phyloP scores from a whole-genome alignment of 2,797 vertebrate genomes.

The Onychomys arenicola region DNA sequence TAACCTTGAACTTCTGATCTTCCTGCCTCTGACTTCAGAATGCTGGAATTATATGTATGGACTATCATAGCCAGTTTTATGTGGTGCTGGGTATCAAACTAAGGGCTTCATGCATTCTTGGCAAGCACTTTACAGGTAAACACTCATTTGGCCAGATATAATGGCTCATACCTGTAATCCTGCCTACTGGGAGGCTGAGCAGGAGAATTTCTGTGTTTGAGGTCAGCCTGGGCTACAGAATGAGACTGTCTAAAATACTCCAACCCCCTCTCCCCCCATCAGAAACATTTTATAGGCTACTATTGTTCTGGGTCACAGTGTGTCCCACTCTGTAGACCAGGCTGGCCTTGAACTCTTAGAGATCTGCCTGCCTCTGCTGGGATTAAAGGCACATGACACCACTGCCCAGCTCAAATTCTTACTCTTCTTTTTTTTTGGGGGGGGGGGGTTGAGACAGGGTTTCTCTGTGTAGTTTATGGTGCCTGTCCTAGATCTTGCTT shows the following conservation, averaged over 20 bases:
- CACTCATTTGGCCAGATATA: neutral
- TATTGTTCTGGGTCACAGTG: neutral
- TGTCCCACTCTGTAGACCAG: neutral
- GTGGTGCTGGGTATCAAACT: neutral
- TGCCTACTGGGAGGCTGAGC: neutral
- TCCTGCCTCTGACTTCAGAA: neutral
- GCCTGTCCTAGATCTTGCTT: no score
- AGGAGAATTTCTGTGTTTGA: neutral
- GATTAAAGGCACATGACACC: no score
- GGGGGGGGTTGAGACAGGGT: no score
- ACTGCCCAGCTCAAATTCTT: no score
- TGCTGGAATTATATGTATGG: neutral
- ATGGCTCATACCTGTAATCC: neutral
- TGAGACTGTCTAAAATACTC: constrained; percentile 16
- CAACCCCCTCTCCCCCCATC: no score
- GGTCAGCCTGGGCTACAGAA: neutral
- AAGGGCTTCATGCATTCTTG: neutral
- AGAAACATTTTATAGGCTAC: neutral
- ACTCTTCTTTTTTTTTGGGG: no score
- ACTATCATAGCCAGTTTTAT: neutral
- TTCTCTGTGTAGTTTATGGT: no score
- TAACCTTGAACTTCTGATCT: neutral
- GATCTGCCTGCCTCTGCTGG: no score
- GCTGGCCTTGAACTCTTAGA: no score
- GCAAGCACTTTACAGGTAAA: neutral